Percentiles rank a stretch among this genome's conserved stretches.
Conservation (phyloP, 2,888 invertebrate genomes). For the Lymantria dispar region DNA sequence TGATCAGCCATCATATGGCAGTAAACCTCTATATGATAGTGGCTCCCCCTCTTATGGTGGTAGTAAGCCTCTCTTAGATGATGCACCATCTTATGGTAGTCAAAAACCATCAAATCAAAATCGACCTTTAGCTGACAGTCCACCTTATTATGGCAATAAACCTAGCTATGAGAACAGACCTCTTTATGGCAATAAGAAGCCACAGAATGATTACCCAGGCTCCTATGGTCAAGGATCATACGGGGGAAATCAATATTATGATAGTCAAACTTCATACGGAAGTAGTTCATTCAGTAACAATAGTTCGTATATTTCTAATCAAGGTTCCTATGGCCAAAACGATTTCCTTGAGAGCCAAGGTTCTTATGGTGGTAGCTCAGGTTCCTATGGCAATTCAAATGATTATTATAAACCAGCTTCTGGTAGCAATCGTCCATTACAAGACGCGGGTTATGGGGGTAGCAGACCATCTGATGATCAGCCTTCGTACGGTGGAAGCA, state of each 20-base stretch:
- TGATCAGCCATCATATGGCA: conserved; percentile 12
- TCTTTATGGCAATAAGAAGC: neutral
- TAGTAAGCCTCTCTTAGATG: conserved; percentile 11
- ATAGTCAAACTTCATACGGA: conserved; percentile 17
- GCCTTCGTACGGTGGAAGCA: neutral
- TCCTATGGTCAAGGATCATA: conserved; percentile 10
- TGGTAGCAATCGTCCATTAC: neutral
- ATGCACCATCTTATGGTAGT: conserved; percentile 4
- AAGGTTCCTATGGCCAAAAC: neutral
- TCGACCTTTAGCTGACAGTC: neutral
- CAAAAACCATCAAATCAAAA: conserved; percentile 11
- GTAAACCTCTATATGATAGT: conserved; percentile 16
- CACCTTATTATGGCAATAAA: neutral
- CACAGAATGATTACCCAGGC: conserved; percentile 8
- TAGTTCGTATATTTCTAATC: neutral
- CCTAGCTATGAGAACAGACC: neutral
- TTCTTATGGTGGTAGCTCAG: neutral
- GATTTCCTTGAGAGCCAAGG: neutral
- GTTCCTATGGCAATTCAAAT: conserved; percentile 1
- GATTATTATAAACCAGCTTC: conserved; percentile 19
- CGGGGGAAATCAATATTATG: neutral
- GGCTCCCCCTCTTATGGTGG: neutral
- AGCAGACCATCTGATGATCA: neutral
- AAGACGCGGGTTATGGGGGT: neutral
- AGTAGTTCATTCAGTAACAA: conserved; percentile 4